Percentiles rank a stretch among this genome's conserved stretches.
phyloP scores from a whole-genome alignment of 2,797 vertebrate species.

The Labeo calbasu region DNA sequence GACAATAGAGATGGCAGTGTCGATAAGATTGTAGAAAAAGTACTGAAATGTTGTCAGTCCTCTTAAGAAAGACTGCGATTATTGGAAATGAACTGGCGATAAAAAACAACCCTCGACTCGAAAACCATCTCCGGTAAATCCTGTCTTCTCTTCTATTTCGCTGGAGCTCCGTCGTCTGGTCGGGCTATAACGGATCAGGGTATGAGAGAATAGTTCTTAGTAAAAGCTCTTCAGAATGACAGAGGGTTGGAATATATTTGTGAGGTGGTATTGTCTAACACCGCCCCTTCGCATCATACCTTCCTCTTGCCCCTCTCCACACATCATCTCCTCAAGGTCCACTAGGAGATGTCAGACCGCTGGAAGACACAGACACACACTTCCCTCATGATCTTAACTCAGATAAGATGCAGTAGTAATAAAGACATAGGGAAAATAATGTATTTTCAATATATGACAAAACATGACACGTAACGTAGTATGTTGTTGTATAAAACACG shows the following conservation, averaged over 20 bases:
- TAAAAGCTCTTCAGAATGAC: conserved; percentile 77
- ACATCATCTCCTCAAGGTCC: not conserved
- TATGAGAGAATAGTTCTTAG: conserved; percentile 68
- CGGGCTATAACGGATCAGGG: conserved; percentile 65
- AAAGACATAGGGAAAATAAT: too few species aligned
- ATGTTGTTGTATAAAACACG: not conserved
- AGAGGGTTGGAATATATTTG: conserved; percentile 78
- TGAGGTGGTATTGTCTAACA: conserved; percentile 79
- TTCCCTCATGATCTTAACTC: not conserved
- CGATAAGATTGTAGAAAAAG: conserved; percentile 71
- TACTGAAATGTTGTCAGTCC: conserved; percentile 63
- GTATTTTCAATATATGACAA: too few species aligned
- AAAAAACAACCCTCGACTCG: conserved; percentile 59
- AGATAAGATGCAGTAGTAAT: not conserved
- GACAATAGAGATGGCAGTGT: conserved; percentile 71
- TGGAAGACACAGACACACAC: not conserved
- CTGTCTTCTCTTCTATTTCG: conserved; percentile 48
- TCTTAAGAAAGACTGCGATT: conserved; percentile 57
- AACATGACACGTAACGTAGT: not conserved
- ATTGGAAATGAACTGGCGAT: conserved; percentile 56
- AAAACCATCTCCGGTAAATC: conserved; percentile 54
- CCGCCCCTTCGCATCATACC: conserved; percentile 69
- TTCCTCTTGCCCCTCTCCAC: conserved; percentile 58
- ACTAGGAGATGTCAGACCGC: conserved; percentile 6
- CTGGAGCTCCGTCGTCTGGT: conserved; percentile 53